These are phyloP conservation scores for Bradypodion ventrale DNA, from an alignment of 2,797 vertebrate species.

Conservation along the genomic window DNA sequence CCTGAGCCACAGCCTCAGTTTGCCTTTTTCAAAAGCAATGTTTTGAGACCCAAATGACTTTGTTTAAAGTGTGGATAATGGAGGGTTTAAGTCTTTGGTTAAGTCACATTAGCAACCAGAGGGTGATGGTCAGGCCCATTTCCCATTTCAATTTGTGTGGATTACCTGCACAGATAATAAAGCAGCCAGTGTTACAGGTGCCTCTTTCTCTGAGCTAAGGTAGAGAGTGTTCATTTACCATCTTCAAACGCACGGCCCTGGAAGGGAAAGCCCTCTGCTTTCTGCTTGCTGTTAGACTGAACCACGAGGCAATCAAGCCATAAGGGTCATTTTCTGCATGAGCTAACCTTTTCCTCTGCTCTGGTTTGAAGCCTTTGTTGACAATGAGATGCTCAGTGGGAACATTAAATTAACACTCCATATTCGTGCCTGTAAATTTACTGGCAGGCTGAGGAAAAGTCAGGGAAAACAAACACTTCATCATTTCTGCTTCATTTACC, in stretches of 20 bases:
- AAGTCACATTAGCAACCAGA: slow-evolving; percentile 80
- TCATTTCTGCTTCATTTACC: slow-evolving; percentile 89
- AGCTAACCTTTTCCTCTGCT: slow-evolving; percentile 87
- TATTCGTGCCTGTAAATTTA: slow-evolving; percentile 79
- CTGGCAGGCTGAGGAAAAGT: slow-evolving; percentile 82
- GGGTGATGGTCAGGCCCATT: slow-evolving; percentile 61
- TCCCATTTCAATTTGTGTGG: slow-evolving; percentile 43
- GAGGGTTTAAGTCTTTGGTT: slow-evolving; percentile 76
- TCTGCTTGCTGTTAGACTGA: slow-evolving; percentile 80
- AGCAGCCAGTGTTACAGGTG: slow-evolving; percentile 69
- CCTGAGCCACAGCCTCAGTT: slow-evolving; percentile 80
- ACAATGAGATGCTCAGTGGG: slow-evolving; percentile 83
- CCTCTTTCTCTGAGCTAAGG: slow-evolving; percentile 52
- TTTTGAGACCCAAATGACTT: slow-evolving; percentile 79
- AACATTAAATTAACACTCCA: slow-evolving; percentile 91
- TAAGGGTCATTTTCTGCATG: slow-evolving; percentile 92
- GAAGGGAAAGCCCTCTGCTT: slow-evolving; percentile 76
- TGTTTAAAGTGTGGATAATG: slow-evolving; percentile 81
- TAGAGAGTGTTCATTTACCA: slow-evolving; percentile 77
- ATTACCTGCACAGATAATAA: slow-evolving; percentile 54
- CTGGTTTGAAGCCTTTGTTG: slow-evolving; percentile 75
- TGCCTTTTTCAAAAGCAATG: slow-evolving; percentile 76
- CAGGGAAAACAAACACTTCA: slow-evolving; percentile 90
- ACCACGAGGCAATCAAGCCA: slow-evolving; percentile 88
- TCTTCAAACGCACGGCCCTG: slow-evolving; percentile 75